Conservation (phyloP, 2,888 invertebrate species). For the Blastobasis adustella region DNA sequence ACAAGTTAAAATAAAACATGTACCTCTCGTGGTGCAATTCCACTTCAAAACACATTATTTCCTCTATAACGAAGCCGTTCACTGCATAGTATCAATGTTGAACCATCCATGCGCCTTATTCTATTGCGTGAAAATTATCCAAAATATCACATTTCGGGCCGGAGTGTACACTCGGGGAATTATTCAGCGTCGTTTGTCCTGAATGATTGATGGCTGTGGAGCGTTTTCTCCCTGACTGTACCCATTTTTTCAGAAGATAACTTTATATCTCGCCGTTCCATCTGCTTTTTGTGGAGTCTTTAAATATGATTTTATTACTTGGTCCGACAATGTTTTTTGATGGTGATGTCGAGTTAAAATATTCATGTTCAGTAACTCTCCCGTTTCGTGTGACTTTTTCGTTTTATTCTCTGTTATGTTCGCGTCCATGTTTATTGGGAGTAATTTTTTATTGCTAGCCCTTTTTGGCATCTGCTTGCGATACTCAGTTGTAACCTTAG, state of each 20-base stretch:
- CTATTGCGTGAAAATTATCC: no score
- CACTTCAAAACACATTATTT: no score
- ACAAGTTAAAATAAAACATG: no score
- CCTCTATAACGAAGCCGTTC: no score
- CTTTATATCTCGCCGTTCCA: slow-evolving; percentile 18
- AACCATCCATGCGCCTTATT: no score
- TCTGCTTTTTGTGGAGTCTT: slow-evolving; percentile 16
- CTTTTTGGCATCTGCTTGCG: no score
- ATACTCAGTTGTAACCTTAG: no score
- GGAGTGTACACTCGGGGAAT: slow-evolving; percentile 22
- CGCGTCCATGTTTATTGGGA: not conserved
- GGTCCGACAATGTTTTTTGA: slow-evolving; percentile 3
- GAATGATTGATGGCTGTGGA: slow-evolving; percentile 28
- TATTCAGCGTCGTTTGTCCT: slow-evolving; percentile 28
- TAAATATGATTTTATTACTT: slow-evolving; percentile 2
- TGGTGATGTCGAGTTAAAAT: no score
- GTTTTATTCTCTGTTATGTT: not conserved
- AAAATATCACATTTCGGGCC: slow-evolving; percentile 4
- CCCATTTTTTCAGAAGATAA: slow-evolving; percentile 21
- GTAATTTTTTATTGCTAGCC: no score
- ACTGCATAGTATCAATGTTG: no score
- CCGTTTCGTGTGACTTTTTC: not conserved
- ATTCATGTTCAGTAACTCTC: no score
- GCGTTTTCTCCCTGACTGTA: slow-evolving; percentile 10
- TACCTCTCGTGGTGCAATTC: no score